phyloP scores from a whole-genome alignment of 2,113 vertebrate genomes.

The Oryctolagus cuniculus region DNA sequence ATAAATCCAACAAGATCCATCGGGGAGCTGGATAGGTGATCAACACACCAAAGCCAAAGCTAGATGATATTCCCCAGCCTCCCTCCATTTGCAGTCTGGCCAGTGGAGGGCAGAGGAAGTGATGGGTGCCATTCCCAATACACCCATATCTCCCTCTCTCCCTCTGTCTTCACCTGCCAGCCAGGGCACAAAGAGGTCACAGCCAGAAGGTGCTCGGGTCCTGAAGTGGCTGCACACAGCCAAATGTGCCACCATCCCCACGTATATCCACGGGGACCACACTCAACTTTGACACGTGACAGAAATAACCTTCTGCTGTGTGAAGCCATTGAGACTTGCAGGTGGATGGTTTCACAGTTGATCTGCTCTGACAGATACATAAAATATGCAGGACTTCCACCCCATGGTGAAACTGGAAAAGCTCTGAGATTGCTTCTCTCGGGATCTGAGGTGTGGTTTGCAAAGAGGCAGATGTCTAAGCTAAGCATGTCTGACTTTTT shows the following conservation, averaged over 20 bases:
- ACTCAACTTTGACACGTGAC: neutral
- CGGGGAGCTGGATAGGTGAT: neutral
- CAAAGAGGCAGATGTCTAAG: neutral
- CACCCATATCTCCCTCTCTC: neutral
- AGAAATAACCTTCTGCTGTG: neutral
- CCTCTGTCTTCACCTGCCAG: neutral
- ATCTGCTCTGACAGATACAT: neutral
- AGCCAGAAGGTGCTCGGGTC: neutral
- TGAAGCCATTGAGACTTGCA: neutral
- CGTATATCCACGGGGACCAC: neutral
- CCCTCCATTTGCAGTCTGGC: neutral
- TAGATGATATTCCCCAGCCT: neutral
- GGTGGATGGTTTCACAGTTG: neutral
- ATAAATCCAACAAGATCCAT: neutral
- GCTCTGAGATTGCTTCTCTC: neutral
- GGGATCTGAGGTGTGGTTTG: neutral
- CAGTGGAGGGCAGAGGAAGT: neutral
- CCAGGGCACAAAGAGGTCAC: neutral
- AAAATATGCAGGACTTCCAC: neutral
- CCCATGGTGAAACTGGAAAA: neutral
- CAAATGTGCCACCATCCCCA: neutral
- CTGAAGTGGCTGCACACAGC: neutral
- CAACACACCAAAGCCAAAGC: neutral
- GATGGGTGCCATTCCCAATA: neutral
- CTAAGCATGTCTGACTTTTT: neutral